These are phyloP conservation scores for Tachysurus vachellii DNA, from an alignment of 2,113 vertebrate species.

Conservation along the genomic window DNA sequence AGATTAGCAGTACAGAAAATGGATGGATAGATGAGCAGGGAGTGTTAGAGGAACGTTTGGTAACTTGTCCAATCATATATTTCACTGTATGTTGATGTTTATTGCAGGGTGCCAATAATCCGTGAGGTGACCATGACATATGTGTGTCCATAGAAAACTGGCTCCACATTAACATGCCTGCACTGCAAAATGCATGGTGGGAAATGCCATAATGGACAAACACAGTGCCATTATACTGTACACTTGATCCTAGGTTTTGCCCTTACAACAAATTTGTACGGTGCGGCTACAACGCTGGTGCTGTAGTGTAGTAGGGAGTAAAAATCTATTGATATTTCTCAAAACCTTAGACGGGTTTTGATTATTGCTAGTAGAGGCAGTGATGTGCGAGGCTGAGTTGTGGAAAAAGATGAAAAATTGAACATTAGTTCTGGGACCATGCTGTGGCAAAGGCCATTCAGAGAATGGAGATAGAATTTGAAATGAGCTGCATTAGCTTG, in stretches of 20 bases:
- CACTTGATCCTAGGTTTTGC: conserved; percentile 8
- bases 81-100: background rate
- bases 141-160: background rate
- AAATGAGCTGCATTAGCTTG: conserved; percentile 30
- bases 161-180: background rate
- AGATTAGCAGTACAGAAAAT: too few relatives aligned
- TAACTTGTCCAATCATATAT: background rate
- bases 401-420: conserved; percentile 46
- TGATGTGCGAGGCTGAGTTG: conserved; percentile 34
- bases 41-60: background rate
- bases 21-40: too few relatives aligned
- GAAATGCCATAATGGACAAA: conserved; percentile 1
- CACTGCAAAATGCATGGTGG: background rate
- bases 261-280: conserved; percentile 35
- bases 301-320: conserved; percentile 6
- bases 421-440: conserved; percentile 32
- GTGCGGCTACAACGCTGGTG: conserved; percentile 5
- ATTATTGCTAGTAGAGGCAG: conserved; percentile 45
- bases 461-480: conserved; percentile 42
- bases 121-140: background rate
- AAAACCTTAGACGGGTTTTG: conserved; percentile 34
- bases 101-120: background rate
- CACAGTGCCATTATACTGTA: background rate
- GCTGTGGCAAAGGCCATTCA: conserved; percentile 35
- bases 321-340: conserved; percentile 45